Conservation (phyloP, 2,113 vertebrate genomes). For the Hyla sarda region DNA sequence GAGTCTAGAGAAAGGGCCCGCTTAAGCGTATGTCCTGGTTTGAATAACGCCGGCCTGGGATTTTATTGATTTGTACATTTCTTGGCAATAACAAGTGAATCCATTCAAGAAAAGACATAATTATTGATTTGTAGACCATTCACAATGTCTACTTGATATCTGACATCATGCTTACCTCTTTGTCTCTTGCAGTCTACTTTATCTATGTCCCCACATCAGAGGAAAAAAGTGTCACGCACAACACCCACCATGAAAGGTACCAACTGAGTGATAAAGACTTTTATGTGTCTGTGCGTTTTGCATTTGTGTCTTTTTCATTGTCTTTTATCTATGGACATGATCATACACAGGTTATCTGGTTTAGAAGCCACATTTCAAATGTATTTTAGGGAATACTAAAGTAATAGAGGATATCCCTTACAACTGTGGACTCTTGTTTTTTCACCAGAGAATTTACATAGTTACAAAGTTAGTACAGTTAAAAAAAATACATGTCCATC, state of each 20-base stretch:
- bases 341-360: neutral
- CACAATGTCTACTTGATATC: neutral
- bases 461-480: no score
- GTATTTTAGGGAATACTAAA: neutral
- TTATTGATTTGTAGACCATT: neutral
- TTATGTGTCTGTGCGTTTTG: neutral
- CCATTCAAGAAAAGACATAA: constrained; percentile 4
- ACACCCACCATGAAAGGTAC: constrained; percentile 92
- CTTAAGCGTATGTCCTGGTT: neutral
- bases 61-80: neutral
- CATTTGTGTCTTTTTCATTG: neutral
- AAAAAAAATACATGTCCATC: no score
- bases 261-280: neutral
- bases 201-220: constrained; percentile 86
- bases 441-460: neutral
- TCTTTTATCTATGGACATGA: neutral
- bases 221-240: constrained; percentile 85
- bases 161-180: constrained; percentile 17
- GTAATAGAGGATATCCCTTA: neutral
- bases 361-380: neutral
- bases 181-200: constrained; percentile 78
- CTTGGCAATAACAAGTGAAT: constrained; percentile 3
- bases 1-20: neutral
- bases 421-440: no score
- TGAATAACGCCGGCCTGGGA: no score